Evolutionary conservation across 2,888 invertebrate species (phyloP), one percentile per base, ranked within the genome.

Genomic region (Resseliella maxima): DNA sequence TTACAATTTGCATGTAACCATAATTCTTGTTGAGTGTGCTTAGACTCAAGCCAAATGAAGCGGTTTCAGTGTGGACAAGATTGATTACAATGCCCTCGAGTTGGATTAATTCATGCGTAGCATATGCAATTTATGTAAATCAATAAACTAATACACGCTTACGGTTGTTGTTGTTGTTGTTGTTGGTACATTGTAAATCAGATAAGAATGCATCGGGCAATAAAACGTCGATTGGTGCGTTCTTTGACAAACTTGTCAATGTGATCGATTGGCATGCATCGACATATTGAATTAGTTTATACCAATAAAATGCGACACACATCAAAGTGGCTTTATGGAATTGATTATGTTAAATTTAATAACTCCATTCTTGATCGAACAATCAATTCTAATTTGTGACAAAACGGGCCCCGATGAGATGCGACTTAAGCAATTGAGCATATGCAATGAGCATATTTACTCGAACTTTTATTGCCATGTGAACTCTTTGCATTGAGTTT

Each of bases 161-260:
- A n/a, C 12, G 12, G 21, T 15, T 50, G 50, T 50, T 50, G 41
- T 5, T 12, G 5, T 8, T 12, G 12, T 6, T n/a, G n/a, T 59
- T 59, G 59, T 24, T 59, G 10, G 59, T 59, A n/a, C 3, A 27
- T 2, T 2, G 31, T 31, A 72, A 72, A 72, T 72, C 72, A 72
- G 72, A 72, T 72, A 72, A 72, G 72, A 72, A n/a, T 35, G 72
- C 27, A 72, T 72, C 72, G 31, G 8, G 10, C 72, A 72, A 72
- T 72, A 72, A 72, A 72, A 18, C 31, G 3, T 72, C 24, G 24
- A 15, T 59, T 59, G 59, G 59, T 24, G 59, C 24, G 72, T 35
- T 72, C 72, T 72, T 72, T 72, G 72, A 72, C 72, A 72, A 72
- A 72, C 72, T 72, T 72, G 72, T 72, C 72, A 72, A 72, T 12